Evolutionary conservation across 2,888 invertebrate genomes (phyloP), one percentile per base, ranked within the genome.

Genomic region (Drosophila atroscutellata): DNA sequence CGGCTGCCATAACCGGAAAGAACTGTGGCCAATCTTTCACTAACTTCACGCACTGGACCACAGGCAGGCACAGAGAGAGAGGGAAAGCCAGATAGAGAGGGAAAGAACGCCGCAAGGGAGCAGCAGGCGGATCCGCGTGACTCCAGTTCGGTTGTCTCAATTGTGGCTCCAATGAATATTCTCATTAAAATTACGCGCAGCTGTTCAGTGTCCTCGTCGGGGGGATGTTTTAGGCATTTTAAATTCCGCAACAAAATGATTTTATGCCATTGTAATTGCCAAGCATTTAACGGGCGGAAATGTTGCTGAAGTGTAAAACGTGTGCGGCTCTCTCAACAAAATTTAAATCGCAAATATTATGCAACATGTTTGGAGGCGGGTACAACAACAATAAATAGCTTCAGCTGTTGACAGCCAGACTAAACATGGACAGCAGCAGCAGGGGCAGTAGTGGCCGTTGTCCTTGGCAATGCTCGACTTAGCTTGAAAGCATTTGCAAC

Each of bases 151-250:
- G 67, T 68, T 77, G 77, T 79, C 85, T 80, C 81, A 77, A 79
- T 80, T 85, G 83, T 72, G 82, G 77, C 81, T 68, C 82, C 80
- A 84, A 83, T 83, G 86, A 86, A 85, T 81, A 86, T 86, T 79
- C 77, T 83, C 83, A 85, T 85, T 86, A 86, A 85, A 86, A 83
- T 85, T 79, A 77, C 81, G 67, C 73, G 58, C 85, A 85, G 86
- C 73, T 83, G 83, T 71, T 85, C 70, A 54, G 52, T 73, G 76
- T 78, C 66, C 76, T 30, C 1, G 32, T 34, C 32, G 49, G 24
- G 36, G 60, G 20, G 45, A 15, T 45, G 24, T 15, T 45, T 24
- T 15, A 59, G 70, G 50, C 78, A 73, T 73, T 82, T 82, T 72
- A 78, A 78, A 84, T 82, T 78, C 66, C 77, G 50, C 75, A 81